A percentile compares a stretch with the other conserved stretches of the same genome.
phyloP scores from a whole-genome alignment of 35 echinoderm and acorn worm genomes.

The Stichopus chloronotus region DNA sequence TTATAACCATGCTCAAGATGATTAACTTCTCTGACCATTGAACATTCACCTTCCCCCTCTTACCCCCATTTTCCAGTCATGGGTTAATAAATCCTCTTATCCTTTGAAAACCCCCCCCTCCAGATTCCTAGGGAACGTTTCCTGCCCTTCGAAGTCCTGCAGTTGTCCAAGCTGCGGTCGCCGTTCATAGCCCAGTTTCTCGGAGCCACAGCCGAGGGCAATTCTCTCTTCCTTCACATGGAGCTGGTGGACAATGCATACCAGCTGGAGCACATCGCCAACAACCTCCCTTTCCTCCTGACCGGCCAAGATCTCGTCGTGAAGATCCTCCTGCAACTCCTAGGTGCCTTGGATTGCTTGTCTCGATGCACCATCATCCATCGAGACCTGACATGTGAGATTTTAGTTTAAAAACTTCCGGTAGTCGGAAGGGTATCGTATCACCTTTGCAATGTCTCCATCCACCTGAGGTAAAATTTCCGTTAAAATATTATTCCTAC shows the following conservation, averaged over 20 bases:
- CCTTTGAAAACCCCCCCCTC: no score
- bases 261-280: conserved; percentile 11
- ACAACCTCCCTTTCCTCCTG: background rate
- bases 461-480: background rate
- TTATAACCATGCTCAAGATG: no score
- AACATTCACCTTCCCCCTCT: no score
- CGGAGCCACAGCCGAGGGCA: conserved; percentile 32
- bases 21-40: no score
- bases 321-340: conserved; percentile 10
- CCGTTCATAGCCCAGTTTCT: conserved; percentile 41
- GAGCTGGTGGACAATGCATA: conserved; percentile 37
- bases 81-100: no score
- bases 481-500: no score
- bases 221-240: conserved; percentile 51
- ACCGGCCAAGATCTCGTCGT: background rate
- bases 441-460: background rate
- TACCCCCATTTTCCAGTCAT: no score
- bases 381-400: conserved; percentile 49
- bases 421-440: background rate
- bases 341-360: conserved; percentile 35
- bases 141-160: conserved; percentile 48
- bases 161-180: conserved; percentile 26
- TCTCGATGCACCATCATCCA: background rate
- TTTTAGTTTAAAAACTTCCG: background rate
- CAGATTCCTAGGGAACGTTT: conserved; percentile 43